These are phyloP conservation scores for Myotis daubentonii DNA, from an alignment of 2,797 vertebrate species.

Conservation along the genomic window DNA sequence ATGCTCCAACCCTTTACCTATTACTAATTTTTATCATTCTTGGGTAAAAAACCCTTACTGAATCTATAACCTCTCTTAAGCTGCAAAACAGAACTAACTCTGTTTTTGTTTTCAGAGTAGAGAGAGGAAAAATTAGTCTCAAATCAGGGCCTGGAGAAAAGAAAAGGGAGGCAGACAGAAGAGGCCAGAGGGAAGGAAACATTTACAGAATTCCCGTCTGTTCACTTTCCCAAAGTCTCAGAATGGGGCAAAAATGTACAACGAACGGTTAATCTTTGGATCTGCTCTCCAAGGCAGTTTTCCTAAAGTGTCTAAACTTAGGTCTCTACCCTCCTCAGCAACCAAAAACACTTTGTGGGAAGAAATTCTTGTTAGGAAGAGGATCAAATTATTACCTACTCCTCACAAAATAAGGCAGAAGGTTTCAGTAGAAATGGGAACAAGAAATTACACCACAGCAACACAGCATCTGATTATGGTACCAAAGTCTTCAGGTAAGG, in stretches of 20 bases:
- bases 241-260: conserved; percentile 34
- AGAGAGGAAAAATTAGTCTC: background rate
- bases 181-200: conserved; percentile 72
- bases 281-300: conserved; percentile 5
- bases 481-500: conserved; percentile 1
- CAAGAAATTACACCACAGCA: conserved; percentile 59
- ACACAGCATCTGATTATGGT: background rate
- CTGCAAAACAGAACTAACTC: conserved; percentile 24
- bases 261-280: background rate
- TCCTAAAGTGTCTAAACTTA: conserved; percentile 3
- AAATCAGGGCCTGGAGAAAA: conserved; percentile 8
- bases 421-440: conserved; percentile 35
- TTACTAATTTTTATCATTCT: background rate
- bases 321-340: background rate
- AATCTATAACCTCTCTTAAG: conserved; percentile 27
- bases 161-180: background rate
- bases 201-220: conserved; percentile 85
- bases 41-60: conserved; percentile 6
- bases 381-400: background rate
- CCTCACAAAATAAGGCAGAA: conserved; percentile 22
- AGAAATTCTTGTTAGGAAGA: conserved; percentile 23
- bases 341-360: background rate
- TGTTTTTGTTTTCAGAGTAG: conserved; percentile 29
- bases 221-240: conserved; percentile 72
- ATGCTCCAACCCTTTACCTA: background rate